Conservation (phyloP, 2,888 invertebrate species). For the Hemicrepidius hirtus region DNA sequence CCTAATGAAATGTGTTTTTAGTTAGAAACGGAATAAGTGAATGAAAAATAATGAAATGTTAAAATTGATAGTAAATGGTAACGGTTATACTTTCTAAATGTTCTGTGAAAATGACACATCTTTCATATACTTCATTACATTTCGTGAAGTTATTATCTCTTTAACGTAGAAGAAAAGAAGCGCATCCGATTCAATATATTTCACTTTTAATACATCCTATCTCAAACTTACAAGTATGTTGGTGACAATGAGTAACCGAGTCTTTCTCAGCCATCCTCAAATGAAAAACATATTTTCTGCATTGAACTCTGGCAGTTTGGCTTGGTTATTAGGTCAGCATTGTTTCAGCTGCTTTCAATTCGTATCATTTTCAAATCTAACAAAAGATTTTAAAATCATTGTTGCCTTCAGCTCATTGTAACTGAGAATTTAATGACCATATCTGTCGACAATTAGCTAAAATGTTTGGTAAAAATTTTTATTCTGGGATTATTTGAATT, state of each 20-base stretch:
- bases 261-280: background rate
- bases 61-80: background rate
- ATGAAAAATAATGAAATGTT: background rate
- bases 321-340: slow-evolving; percentile 8
- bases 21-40: too few relatives aligned
- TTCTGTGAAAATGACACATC: background rate
- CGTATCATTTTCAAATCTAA: background rate
- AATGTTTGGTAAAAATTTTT: too few relatives aligned
- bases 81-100: too few relatives aligned
- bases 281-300: slow-evolving; percentile 3
- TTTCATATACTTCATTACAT: background rate
- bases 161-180: background rate
- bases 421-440: too few relatives aligned
- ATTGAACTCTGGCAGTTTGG: background rate
- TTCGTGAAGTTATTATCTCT: background rate
- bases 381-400: too few relatives aligned
- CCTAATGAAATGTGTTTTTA: too few relatives aligned
- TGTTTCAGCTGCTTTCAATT: background rate
- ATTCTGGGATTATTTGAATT: background rate
- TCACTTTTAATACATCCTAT: slow-evolving; percentile 5
- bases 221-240: slow-evolving; percentile 8
- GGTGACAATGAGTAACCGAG: slow-evolving; percentile 11
- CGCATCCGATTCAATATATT: background rate
- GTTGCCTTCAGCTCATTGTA: too few relatives aligned
- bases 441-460: too few relatives aligned